Conservation (phyloP, 2,113 vertebrate genomes). For the Pelecanus crispus region DNA sequence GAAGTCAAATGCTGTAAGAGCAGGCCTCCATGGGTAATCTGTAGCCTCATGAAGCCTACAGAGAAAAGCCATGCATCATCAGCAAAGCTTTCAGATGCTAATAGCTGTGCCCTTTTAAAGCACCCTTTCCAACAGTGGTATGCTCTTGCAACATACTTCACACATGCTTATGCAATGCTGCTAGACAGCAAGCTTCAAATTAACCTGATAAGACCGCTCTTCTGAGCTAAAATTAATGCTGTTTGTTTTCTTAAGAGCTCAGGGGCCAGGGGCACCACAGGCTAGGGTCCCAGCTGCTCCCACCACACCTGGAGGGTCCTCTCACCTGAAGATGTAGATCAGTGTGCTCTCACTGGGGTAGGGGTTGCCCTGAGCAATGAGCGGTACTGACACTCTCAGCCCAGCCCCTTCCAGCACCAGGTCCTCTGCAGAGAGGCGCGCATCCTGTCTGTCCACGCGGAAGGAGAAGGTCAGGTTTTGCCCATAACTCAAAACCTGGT, state of each 20-base stretch:
- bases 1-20: constrained; percentile 84
- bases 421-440: constrained; percentile 92
- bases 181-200: neutral
- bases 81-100: neutral
- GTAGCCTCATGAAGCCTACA: constrained; percentile 88
- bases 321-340: constrained; percentile 89
- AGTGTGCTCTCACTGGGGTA: constrained; percentile 85
- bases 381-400: constrained; percentile 83
- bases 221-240: neutral
- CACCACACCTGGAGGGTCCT: neutral
- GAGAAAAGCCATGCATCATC: neutral
- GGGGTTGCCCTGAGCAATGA: constrained; percentile 94
- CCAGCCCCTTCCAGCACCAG: constrained; percentile 89
- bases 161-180: accelerated
- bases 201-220: neutral
- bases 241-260: neutral
- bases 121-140: neutral
- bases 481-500: constrained; percentile 89
- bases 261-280: neutral
- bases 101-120: neutral
- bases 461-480: constrained; percentile 93
- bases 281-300: neutral
- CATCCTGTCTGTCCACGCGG: constrained; percentile 85
- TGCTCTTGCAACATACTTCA: neutral
- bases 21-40: constrained; percentile 92